Evolutionary conservation across 2,888 invertebrate species (phyloP), one percentile per base, ranked within the genome.

Genomic region (Synanthedon myopaeformis): DNA sequence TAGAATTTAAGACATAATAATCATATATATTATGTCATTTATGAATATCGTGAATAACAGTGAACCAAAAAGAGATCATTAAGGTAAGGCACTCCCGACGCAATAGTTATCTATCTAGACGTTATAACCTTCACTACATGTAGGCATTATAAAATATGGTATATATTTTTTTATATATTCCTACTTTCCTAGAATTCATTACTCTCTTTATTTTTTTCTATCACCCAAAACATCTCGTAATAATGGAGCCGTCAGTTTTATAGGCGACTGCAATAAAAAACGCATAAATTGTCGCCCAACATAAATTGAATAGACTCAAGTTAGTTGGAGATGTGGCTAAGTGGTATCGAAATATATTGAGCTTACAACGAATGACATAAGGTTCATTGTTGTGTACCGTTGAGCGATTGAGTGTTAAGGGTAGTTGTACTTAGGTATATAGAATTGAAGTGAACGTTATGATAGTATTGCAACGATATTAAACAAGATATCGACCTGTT

Each of bases 211-310:
- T 49, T 10, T 49, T 23, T 49, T 19, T 8, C 12, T 64, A 61
- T 59, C 65, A 56, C 65, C 62, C 63, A 62, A 66, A 71, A 71
- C 68, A 49, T 62, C 59, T 71, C 65, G 70, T 73, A 76, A 72
- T 72, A 71, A 81, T 74, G 67, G 69, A 73, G 70, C 72, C 66
- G 74, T 75, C 79, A 70, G 61, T 79, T 82, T 82, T 80, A 81
- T 84, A 73, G 81, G 70, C 60, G 67, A 63, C 57, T 67, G 74
- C 74, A 83, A 84, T 85, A 84, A 85, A 84, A 84, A 83, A 82
- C 74, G 70, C 76, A 81, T 84, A 82, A 84, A 78, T 74, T 72
- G 74, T 70, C 62, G 60, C 66, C 61, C 70, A 74, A 66, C 72
- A 70, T 72, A 82, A 83, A 84, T 84, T 84, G 82, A 82, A 84